Conservation (phyloP, 2,797 vertebrate genomes). For the Anisognathus igniventris region DNA sequence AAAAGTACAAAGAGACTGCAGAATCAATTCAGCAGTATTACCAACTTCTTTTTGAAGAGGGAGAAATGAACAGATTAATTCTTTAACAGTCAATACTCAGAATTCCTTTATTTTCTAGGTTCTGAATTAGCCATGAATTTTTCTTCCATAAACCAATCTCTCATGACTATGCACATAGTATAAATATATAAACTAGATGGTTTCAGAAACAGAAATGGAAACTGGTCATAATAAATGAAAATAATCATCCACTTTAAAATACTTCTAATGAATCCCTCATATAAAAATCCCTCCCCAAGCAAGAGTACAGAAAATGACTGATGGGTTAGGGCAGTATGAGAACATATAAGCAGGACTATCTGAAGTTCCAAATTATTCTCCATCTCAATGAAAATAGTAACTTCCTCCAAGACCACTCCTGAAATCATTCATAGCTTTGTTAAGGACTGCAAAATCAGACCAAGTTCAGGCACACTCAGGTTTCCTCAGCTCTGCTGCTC, state of each 20-base stretch:
- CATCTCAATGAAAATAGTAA: background rate
- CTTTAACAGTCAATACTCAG: constrained; percentile 8
- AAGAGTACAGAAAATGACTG: background rate
- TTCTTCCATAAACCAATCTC: constrained; percentile 3
- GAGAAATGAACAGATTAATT: constrained; percentile 35
- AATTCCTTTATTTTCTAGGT: constrained; percentile 52
- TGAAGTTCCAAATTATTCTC: background rate
- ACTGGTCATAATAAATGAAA: background rate
- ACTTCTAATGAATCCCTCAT: background rate
- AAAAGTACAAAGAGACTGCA: background rate
- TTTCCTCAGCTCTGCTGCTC: background rate
- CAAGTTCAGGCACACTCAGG: background rate
- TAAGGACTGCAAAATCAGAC: background rate
- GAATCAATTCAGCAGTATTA: background rate
- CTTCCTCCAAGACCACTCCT: background rate
- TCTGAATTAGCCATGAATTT: constrained; percentile 14
- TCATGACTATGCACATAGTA: background rate
- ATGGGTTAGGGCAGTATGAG: background rate
- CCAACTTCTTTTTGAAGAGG: background rate
- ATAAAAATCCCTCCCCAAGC: background rate
- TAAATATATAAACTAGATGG: constrained; percentile 45
- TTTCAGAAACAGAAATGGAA: constrained; percentile 36
- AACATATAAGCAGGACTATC: background rate
- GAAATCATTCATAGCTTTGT: background rate
- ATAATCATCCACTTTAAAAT: background rate